phyloP scores from a whole-genome alignment of 2,113 vertebrate species.

The Leucosticte australis region DNA sequence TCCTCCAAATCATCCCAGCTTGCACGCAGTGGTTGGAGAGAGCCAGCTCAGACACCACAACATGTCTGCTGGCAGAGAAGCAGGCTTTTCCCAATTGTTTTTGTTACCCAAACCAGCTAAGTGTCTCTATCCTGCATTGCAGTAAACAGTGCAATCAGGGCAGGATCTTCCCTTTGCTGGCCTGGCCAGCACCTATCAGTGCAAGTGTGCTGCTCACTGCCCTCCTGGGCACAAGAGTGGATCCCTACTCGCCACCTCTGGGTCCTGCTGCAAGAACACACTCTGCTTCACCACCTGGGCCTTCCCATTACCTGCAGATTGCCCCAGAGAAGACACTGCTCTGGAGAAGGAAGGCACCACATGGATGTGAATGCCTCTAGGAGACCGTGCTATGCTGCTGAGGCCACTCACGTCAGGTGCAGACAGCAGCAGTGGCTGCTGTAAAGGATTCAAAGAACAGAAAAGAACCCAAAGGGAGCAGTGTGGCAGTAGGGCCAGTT shows the following conservation, averaged over 20 bases:
- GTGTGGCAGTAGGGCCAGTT: neutral
- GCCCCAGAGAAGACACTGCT: neutral
- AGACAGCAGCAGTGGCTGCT: neutral
- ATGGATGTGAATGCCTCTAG: neutral
- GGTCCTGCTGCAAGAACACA: neutral
- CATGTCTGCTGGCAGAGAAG: neutral
- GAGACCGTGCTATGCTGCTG: neutral
- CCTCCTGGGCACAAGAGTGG: neutral
- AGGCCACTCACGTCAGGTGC: neutral
- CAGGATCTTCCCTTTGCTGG: neutral
- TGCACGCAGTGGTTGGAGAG: accelerated
- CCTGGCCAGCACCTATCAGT: neutral
- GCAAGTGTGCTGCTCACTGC: neutral
- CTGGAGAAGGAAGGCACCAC: neutral
- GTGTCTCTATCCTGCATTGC: neutral
- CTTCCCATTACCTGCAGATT: neutral
- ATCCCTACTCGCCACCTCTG: neutral
- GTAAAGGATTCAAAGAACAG: neutral
- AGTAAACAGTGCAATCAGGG: neutral
- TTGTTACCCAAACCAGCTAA: neutral
- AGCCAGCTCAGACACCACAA: neutral
- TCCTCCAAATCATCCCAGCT: neutral
- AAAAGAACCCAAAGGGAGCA: neutral
- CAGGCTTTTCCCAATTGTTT: neutral
- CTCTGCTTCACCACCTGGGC: accelerated